A percentile compares a stretch with the other conserved stretches of the same genome.
phyloP scores from a whole-genome alignment of 2,797 vertebrate species.

The Falco peregrinus region DNA sequence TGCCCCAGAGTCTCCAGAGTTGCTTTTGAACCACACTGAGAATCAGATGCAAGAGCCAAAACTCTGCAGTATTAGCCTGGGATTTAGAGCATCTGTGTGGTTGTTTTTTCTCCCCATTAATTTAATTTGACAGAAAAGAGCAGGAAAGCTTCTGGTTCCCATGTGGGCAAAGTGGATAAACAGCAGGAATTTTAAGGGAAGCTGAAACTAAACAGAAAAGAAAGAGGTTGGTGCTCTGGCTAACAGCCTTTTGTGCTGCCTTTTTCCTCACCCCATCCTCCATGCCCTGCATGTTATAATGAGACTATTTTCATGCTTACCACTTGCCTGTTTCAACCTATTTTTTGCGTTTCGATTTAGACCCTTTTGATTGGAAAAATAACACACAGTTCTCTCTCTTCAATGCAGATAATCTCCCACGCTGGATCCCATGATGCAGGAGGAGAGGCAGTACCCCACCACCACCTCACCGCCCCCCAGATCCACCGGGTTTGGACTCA shows the following conservation, averaged over 20 bases:
- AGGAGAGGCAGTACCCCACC: background rate
- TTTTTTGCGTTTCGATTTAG: background rate
- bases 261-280: background rate
- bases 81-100: slow-evolving; percentile 55
- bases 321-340: background rate
- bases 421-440: background rate
- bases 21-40: slow-evolving; percentile 21
- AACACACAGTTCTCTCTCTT: background rate
- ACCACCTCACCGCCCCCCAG: background rate
- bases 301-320: background rate
- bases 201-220: slow-evolving; percentile 15
- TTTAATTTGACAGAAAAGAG: slow-evolving; percentile 65
- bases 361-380: background rate
- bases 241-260: background rate
- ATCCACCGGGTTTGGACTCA: accelerated
- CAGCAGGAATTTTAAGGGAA: slow-evolving; percentile 52
- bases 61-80: slow-evolving; percentile 7
- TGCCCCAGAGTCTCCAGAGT: background rate
- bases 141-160: slow-evolving; percentile 50
- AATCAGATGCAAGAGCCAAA: slow-evolving; percentile 8
- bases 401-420: background rate
- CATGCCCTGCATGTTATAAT: background rate
- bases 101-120: slow-evolving; percentile 47
- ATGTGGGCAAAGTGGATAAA: slow-evolving; percentile 49
- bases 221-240: background rate